Conservation (phyloP, 1,140 invertebrate genomes). For the Drosophila sp. region DNA sequence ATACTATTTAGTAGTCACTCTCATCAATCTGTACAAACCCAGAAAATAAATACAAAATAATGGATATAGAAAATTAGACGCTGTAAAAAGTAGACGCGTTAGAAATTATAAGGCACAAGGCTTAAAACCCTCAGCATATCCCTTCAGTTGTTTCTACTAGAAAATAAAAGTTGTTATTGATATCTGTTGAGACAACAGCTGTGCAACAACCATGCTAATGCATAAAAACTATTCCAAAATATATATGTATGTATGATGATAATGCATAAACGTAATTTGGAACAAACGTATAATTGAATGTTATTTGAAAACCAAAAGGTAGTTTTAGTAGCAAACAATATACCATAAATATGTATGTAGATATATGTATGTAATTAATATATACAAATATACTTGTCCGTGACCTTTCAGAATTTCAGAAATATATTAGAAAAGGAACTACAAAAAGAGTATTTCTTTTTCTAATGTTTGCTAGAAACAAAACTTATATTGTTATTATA, state of each 20-base stretch:
- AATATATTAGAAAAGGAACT: neutral
- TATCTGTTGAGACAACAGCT: constrained; percentile 32
- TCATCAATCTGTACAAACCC: constrained; percentile 15
- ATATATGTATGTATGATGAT: constrained; percentile 1
- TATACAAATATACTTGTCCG: constrained; percentile 1
- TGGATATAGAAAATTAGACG: constrained; percentile 5
- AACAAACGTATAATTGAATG: constrained; percentile 10
- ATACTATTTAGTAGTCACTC: constrained; percentile 15
- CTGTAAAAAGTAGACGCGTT: neutral
- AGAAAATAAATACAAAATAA: neutral
- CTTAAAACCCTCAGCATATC: constrained; percentile 19
- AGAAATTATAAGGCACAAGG: constrained; percentile 9
- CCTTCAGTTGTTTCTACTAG: constrained; percentile 20
- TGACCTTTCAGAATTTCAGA: neutral
- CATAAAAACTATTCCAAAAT: constrained; percentile 42
- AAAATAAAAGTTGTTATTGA: constrained; percentile 48
- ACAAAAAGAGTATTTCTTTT: neutral
- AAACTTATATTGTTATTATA: neutral
- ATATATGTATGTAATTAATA: constrained; percentile 26
- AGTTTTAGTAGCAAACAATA: constrained; percentile 18
- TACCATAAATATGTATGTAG: constrained; percentile 21
- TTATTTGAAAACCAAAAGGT: constrained; percentile 12
- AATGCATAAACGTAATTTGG: neutral
- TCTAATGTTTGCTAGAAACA: neutral
- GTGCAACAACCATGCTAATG: constrained; percentile 19